Base-by-base conservation (phyloP, 2,797 vertebrate species). In the Sebastes taczanowskii region DNA sequence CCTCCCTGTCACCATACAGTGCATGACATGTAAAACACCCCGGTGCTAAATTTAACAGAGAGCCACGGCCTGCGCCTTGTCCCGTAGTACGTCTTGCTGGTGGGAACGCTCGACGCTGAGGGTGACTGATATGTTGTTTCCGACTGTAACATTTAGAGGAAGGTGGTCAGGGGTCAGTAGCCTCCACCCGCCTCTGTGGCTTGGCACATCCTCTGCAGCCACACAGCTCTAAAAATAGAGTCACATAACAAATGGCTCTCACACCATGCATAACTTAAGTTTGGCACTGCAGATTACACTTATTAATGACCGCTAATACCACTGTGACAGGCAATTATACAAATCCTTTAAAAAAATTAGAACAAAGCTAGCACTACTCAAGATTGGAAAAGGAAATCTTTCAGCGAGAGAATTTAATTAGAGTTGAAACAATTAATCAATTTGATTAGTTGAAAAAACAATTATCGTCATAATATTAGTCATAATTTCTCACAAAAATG, bases 81-180 rank as follows among this genome's bases (percentile, higher is more conserved):
- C 69, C 30, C 69, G 71, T 29, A 67, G 52, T 71, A 66, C 22
- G 75, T 78, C 35, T 76, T 64, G 23, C 82, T 84, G 78, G 68
- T 89, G 89, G 88, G 88, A 93, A 93, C 18, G 4, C 70, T 66
- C 34, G 2, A 4, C n/a, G n/a, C 56, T 49, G n/a, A 84, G 85
- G 76, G 83, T 94, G 92, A 94, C 86, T 91, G 91, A 94, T 92
- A 73, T 95, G 94, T 94, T 95, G 94, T 94, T 95, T 95, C 92
- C 91, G 84, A 92, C 88, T 92, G 88, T 87, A 91, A 89, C 88
- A 82, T 86, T 91, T 42, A 87, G 88, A 89, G 91, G 90, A 92
- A 91, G 88, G 88, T 88, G 90, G 90, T 80, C 85, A 86, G 88
- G 86, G 93, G 90, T 95, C 92, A 89, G 80, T 46, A 75, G 76